A percentile compares a stretch with the other conserved stretches of the same genome.
phyloP scores from a whole-genome alignment of 2,113 vertebrate species.

The Phyllopteryx taeniolatus region DNA sequence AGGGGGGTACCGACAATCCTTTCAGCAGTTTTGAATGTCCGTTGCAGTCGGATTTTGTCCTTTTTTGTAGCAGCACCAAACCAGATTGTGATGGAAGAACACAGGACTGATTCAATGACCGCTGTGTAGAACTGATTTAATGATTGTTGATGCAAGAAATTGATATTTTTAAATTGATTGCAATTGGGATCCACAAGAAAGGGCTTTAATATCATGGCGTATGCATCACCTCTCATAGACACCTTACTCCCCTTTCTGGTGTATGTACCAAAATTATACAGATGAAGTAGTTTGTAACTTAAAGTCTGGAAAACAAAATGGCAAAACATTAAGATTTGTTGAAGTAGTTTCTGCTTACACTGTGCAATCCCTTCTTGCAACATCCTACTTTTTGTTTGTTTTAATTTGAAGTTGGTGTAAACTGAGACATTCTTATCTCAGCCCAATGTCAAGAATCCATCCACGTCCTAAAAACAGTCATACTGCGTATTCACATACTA shows the following conservation, averaged over 20 bases:
- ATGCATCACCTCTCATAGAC: background rate
- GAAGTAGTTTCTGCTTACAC: background rate
- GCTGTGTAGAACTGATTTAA: conserved; percentile 35
- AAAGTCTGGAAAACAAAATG: background rate
- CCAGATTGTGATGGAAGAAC: no score
- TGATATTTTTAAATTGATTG: conserved; percentile 36
- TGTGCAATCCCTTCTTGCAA: background rate
- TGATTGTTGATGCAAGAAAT: conserved; percentile 41
- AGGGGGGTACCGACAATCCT: no score
- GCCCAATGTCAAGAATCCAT: background rate
- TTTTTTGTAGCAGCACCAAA: no score
- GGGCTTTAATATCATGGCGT: conserved; percentile 13
- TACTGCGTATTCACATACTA: background rate
- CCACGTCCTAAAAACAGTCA: background rate
- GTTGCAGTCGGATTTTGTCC: no score
- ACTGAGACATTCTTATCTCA: background rate
- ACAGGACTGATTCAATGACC: no score
- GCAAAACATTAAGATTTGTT: background rate
- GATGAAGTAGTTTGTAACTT: background rate
- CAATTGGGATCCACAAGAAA: conserved; percentile 31
- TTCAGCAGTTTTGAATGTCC: no score
- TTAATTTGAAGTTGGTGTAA: background rate
- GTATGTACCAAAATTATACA: background rate
- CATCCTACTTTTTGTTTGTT: background rate
- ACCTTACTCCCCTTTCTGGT: background rate